Percentiles rank a stretch among this genome's conserved stretches.
Conservation (phyloP, 2,113 vertebrate species). For the Fukomys damarensis region DNA sequence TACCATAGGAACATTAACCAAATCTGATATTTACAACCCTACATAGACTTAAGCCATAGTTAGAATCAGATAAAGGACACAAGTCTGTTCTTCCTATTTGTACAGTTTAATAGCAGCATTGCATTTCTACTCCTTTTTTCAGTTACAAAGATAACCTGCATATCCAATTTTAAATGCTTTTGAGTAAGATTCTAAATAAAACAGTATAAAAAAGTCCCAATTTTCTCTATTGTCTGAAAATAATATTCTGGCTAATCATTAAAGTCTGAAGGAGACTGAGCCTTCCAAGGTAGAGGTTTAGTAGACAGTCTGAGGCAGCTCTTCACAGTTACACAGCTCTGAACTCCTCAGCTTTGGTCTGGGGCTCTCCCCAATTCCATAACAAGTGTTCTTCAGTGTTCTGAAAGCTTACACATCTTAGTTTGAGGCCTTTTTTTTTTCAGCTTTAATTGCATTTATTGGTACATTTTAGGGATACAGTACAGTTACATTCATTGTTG, state of each 20-base stretch:
- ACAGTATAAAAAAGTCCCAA: background rate
- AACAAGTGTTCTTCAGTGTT: background rate
- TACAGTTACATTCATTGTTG: no score
- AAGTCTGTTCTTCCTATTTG: background rate
- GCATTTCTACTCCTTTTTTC: background rate
- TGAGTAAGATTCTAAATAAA: slow-evolving; percentile 50
- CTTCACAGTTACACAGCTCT: background rate
- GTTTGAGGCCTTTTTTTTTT: background rate
- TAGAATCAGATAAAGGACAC: background rate
- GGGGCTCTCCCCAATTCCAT: background rate
- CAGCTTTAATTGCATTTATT: no score
- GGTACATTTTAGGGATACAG: no score
- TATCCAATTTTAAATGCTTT: slow-evolving; percentile 18
- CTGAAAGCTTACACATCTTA: background rate
- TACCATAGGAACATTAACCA: background rate
- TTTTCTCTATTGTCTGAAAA: slow-evolving; percentile 34
- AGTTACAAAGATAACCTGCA: background rate
- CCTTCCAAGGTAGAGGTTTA: background rate
- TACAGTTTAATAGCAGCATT: slow-evolving; percentile 1
- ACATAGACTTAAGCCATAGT: background rate
- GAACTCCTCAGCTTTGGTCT: background rate
- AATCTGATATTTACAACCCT: background rate
- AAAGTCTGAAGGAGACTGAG: background rate
- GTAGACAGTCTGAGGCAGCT: no score
- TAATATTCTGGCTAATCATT: background rate